Evolutionary conservation across 2,888 invertebrate species (phyloP).

Genomic region (Idaea dimidiata): DNA sequence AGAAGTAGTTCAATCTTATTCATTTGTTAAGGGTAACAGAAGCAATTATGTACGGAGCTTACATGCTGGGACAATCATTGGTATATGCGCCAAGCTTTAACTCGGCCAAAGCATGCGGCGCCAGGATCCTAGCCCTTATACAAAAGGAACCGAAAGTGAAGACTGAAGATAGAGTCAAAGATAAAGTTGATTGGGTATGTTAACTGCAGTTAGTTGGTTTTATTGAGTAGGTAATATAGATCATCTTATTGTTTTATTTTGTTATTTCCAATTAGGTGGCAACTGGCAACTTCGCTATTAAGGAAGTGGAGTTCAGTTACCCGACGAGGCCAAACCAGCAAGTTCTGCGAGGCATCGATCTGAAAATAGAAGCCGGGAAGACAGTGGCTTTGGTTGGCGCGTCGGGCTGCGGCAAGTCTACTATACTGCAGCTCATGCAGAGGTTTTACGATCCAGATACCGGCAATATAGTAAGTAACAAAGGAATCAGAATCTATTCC

Average conservation of each 20-base stretch:
- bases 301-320: conserved; percentile 88
- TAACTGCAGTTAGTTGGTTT: neutral
- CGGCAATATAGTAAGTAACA: conserved; percentile 71
- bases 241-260: neutral
- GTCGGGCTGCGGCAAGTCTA: conserved; percentile 91
- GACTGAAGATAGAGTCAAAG: conserved; percentile 55
- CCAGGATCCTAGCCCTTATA: conserved; percentile 59
- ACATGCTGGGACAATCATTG: conserved; percentile 88
- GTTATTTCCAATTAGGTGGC: conserved; percentile 59
- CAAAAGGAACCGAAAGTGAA: conserved; percentile 56
- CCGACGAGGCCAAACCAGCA: conserved; percentile 87
- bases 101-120: conserved; percentile 80
- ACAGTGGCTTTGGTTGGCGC: conserved; percentile 88
- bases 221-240: neutral
- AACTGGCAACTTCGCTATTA: conserved; percentile 84
- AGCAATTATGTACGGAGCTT: conserved; percentile 88
- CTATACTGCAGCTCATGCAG: conserved; percentile 88
- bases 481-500: neutral
- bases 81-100: conserved; percentile 89
- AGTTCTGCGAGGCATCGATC: conserved; percentile 86
- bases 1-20: neutral
- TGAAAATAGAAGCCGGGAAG: conserved; percentile 84
- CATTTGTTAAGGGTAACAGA: conserved; percentile 82
- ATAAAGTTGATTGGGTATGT: conserved; percentile 64
- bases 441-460: conserved; percentile 89